Conservation (phyloP, 2,888 invertebrate genomes). For the Caenorhabditis sp. region DNA sequence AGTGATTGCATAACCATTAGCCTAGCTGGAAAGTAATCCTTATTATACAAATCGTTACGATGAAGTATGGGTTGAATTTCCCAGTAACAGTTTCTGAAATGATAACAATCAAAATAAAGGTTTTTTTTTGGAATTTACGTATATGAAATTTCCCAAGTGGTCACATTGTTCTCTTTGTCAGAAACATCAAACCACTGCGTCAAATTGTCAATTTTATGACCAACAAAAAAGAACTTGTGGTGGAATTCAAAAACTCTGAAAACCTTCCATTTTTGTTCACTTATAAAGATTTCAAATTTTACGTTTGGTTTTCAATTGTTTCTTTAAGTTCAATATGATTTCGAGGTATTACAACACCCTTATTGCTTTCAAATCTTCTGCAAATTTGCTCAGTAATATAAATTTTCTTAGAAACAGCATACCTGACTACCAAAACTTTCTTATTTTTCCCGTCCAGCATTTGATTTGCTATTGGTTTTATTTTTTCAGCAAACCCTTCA, state of each 20-base stretch:
- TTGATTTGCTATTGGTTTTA: slow-evolving; percentile 57
- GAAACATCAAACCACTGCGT: slow-evolving; percentile 68
- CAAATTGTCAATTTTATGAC: slow-evolving; percentile 67
- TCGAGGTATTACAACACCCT: not conserved
- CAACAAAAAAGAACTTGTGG: slow-evolving; percentile 70
- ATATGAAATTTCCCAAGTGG: slow-evolving; percentile 67
- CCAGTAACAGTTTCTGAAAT: slow-evolving; percentile 68
- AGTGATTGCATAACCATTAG: slow-evolving; percentile 65
- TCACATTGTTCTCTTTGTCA: not conserved
- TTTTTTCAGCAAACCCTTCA: slow-evolving; percentile 32
- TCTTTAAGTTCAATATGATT: slow-evolving; percentile 13
- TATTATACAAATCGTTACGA: slow-evolving; percentile 65
- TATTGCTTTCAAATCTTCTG: slow-evolving; percentile 64
- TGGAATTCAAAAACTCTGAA: slow-evolving; percentile 72
- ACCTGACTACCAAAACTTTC: slow-evolving; percentile 58
- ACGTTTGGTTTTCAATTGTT: slow-evolving; percentile 50
- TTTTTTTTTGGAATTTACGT: too few relatives aligned
- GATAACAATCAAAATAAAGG: too few relatives aligned
- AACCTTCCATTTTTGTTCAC: too few relatives aligned
- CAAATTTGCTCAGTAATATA: too few relatives aligned
- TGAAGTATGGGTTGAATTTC: slow-evolving; percentile 73
- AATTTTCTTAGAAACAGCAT: slow-evolving; percentile 1
- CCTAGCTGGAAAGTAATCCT: slow-evolving; percentile 70
- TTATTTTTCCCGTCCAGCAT: slow-evolving; percentile 57
- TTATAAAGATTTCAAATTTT: too few relatives aligned